Evolutionary conservation across 2,888 invertebrate genomes (phyloP), one percentile per base, ranked within the genome.

Genomic region (Celastrina argiolus): DNA sequence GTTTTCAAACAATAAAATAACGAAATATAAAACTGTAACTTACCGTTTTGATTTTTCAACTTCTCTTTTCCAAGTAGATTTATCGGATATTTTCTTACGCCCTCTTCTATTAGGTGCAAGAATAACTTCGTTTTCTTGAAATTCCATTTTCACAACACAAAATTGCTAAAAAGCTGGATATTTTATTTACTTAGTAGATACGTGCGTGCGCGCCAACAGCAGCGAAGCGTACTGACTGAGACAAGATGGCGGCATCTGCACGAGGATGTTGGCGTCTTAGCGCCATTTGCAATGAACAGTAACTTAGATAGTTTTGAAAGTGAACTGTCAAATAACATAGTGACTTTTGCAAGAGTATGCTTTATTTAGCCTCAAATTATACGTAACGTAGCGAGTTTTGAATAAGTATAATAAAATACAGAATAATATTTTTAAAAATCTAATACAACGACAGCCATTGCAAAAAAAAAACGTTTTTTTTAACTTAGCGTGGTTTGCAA

Each of bases 1-100:
- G 36, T 36, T 36, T 36, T 36, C 36, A 36, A 36, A 36, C 36
- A 36, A 36, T 36, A 36, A 36, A 36, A 36, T 36, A 36, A 36
- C 36, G 36, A 36, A 36, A 36, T 36, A 36, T 36, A 36, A 36
- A 36, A 36, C 36, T 36, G 36, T 36, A 36, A 36, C 36, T 36
- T 36, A 36, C 36, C 36, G 12, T 36, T 36, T 36, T 36, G 36
- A 36, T 36, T 36, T 36, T 36, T 65, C 65, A 65, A 65, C 36
- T 65, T 65, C 56, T 65, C 65, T 65, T 36, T 65, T 65, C 65
- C 65, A 65, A 31, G 65, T 65, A 65, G 65, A 65, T 65, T 65
- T 36, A 65, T 65, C 65, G 36, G 65, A 51, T 65, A 65, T 65
- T 56, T 65, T 65, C 34, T 65, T 65, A 65, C 65, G 65, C 36